Percentiles rank a stretch among this genome's conserved stretches.
Conservation (phyloP, 2,797 vertebrate species). For the Etheostoma perlongum region DNA sequence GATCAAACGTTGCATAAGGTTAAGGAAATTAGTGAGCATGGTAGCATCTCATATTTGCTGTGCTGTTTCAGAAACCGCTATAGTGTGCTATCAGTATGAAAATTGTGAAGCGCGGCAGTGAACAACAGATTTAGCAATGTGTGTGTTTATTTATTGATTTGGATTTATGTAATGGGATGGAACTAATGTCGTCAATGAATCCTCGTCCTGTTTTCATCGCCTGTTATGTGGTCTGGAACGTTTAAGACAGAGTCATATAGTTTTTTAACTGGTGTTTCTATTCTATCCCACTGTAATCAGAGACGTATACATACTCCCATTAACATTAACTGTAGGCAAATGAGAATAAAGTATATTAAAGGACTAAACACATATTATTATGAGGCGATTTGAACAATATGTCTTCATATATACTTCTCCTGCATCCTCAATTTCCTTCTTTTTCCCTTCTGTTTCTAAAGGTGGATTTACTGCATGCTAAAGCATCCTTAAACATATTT, state of each 20-base stretch:
- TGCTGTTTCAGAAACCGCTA: constrained; percentile 63
- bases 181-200: constrained; percentile 65
- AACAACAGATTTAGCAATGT: constrained; percentile 64
- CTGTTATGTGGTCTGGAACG: constrained; percentile 72
- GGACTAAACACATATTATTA: constrained; percentile 42
- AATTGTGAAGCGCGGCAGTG: constrained; percentile 64
- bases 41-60: constrained; percentile 71
- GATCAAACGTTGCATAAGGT: constrained; percentile 53
- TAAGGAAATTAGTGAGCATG: constrained; percentile 71
- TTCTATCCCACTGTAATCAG: constrained; percentile 65
- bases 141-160: constrained; percentile 72
- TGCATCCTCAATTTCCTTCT: constrained; percentile 59
- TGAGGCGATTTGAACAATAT: constrained; percentile 50
- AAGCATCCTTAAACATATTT: constrained; percentile 60
- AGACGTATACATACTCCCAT: constrained; percentile 44
- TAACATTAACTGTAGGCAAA: constrained; percentile 47
- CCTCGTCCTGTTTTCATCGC: constrained; percentile 69
- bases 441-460: constrained; percentile 56
- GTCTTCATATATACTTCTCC: constrained; percentile 48
- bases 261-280: constrained; percentile 75
- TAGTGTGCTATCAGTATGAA: constrained; percentile 68
- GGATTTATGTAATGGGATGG: constrained; percentile 65
- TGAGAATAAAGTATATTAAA: constrained; percentile 51
- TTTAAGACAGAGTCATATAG: constrained; percentile 78
- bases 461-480: constrained; percentile 69